These are phyloP conservation scores for Forbesichthys agassizii DNA, from an alignment of 2,113 vertebrate species.

Conservation along the genomic window DNA sequence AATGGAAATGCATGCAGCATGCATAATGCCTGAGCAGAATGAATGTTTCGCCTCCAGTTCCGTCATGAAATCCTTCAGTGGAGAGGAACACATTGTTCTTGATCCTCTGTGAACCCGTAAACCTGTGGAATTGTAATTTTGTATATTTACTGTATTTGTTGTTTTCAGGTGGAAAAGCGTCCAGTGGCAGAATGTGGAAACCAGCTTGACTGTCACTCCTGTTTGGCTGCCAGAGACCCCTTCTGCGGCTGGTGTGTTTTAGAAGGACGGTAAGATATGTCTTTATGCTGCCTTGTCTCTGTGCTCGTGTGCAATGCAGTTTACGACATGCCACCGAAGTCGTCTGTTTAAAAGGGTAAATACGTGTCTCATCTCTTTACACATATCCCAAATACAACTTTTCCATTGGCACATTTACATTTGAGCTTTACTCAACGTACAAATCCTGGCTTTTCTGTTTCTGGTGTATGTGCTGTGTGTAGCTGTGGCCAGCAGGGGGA, in stretches of 20 bases:
- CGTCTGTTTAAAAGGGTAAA: no score
- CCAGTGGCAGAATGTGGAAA: conserved; percentile 89
- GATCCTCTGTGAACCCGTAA: no score
- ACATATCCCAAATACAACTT: no score
- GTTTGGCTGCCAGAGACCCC: conserved; percentile 85
- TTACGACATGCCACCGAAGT: no score
- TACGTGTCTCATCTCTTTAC: no score
- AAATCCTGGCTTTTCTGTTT: background rate
- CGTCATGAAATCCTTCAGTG: background rate
- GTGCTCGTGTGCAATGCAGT: background rate
- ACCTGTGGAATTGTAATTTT: no score
- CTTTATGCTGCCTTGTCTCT: background rate
- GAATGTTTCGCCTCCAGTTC: no score
- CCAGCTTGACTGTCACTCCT: conserved; percentile 85
- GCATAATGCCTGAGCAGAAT: no score
- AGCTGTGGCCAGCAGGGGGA: conserved; percentile 87
- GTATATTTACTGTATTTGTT: background rate
- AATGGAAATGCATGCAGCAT: no score
- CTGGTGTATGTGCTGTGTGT: conserved; percentile 8
- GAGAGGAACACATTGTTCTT: no score
- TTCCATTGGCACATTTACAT: no score
- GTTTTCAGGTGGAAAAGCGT: conserved; percentile 83
- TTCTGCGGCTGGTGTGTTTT: conserved; percentile 98
- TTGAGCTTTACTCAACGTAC: no score
- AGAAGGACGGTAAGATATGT: conserved; percentile 84